Conservation (phyloP, 2,113 vertebrate species). For the Orthonyx spaldingii region DNA sequence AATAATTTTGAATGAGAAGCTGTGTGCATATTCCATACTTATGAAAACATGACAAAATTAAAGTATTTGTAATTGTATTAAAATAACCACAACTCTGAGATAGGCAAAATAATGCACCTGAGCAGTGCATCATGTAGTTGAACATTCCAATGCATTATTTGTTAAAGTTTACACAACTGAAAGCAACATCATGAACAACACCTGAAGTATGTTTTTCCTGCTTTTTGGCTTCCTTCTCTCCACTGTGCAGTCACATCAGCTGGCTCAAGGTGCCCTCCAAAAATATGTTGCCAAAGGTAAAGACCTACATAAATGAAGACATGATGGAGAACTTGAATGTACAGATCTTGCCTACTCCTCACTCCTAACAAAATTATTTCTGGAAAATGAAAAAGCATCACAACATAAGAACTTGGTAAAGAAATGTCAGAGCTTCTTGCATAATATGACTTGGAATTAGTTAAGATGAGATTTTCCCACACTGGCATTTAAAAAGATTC, state of each 20-base stretch:
- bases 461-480: background rate
- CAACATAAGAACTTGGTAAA: background rate
- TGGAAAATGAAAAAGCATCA: background rate
- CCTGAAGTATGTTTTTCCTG: conserved; percentile 87
- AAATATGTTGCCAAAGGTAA: conserved; percentile 96
- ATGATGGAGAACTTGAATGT: background rate
- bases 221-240: conserved; percentile 86
- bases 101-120: background rate
- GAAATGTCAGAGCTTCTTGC: background rate
- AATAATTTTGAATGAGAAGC: background rate
- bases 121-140: background rate
- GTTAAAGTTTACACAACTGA: background rate
- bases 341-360: background rate
- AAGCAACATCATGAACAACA: conserved; percentile 25
- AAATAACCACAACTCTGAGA: background rate
- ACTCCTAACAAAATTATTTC: background rate
- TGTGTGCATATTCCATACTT: background rate
- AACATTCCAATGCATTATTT: background rate
- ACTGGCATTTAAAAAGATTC: background rate
- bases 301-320: conserved; percentile 74
- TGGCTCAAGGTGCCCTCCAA: conserved; percentile 86
- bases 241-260: conserved; percentile 84
- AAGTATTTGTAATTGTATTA: background rate
- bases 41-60: background rate
- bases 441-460: background rate